Evolutionary conservation across 2,113 vertebrate species (phyloP).

Genomic region (Hippocampus abdominalis): DNA sequence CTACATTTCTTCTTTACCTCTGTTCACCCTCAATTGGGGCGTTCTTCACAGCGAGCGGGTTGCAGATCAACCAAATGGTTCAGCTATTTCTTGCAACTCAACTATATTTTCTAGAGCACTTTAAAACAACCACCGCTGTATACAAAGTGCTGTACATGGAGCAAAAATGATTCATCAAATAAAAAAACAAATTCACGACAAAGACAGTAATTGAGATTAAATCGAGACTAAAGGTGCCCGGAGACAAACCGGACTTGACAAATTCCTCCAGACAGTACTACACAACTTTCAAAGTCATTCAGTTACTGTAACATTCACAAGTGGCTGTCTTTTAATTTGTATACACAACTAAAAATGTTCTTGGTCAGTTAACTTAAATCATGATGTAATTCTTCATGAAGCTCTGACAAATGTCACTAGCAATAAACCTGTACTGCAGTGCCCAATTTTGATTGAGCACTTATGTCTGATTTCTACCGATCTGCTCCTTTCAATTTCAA

Average conservation of each 20-base stretch:
- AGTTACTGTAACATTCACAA: neutral
- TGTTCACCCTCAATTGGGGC: neutral
- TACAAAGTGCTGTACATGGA: too few species aligned
- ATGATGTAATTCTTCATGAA: neutral
- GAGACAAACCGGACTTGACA: neutral
- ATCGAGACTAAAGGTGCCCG: neutral
- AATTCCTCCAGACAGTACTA: neutral
- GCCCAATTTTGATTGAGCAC: neutral
- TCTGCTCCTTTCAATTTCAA: neutral
- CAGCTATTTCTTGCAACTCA: too few species aligned
- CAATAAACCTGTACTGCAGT: neutral
- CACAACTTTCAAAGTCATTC: neutral
- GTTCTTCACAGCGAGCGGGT: neutral
- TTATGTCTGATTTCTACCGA: neutral
- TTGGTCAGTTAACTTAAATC: too few species aligned
- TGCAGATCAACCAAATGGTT: too few species aligned
- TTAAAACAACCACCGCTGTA: too few species aligned
- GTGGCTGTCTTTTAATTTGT: too few species aligned
- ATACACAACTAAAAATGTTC: too few species aligned
- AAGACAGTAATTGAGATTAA: neutral
- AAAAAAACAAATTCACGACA: too few species aligned
- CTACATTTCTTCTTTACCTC: neutral
- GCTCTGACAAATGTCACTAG: neutral
- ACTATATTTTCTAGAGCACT: too few species aligned
- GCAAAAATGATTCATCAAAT: too few species aligned